These are phyloP conservation scores for Smittia aterrima DNA, from an alignment of 2,888 invertebrate genomes.

Conservation along the genomic window DNA sequence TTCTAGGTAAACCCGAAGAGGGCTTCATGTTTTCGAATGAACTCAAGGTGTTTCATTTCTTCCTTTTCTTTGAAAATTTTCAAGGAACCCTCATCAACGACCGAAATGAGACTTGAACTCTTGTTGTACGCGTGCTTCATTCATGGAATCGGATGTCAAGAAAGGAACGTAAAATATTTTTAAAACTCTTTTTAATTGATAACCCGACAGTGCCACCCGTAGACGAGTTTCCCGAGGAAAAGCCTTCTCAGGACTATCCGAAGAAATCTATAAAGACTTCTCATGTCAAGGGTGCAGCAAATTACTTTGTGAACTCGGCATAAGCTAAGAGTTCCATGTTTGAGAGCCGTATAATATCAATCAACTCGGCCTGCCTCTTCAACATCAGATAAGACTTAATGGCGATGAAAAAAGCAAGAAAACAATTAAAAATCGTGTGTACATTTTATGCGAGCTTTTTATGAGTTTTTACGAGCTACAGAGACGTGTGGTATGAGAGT, in stretches of 20 bases:
- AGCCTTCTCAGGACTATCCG: too few species aligned
- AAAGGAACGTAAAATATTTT: background rate
- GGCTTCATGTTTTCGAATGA: conserved; percentile 6
- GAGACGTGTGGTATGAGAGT: background rate
- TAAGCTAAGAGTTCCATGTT: background rate
- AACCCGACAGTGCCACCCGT: too few species aligned
- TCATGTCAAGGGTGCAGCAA: too few species aligned
- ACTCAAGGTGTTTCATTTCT: conserved; percentile 23
- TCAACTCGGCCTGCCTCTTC: background rate
- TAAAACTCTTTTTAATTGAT: too few species aligned
- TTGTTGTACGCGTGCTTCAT: conserved; percentile 4
- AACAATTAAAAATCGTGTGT: conserved; percentile 12
- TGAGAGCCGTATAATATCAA: background rate
- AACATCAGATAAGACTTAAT: conserved; percentile 9
- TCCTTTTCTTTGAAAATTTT: background rate
- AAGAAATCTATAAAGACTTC: too few species aligned
- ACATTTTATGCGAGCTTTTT: conserved; percentile 3
- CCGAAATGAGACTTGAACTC: background rate
- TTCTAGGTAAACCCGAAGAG: background rate
- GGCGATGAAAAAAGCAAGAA: background rate
- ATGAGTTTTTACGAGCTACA: background rate
- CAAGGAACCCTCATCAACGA: background rate
- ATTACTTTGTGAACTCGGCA: too few species aligned
- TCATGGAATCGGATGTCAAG: background rate
- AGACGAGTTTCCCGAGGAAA: too few species aligned